Evolutionary conservation across 2,113 vertebrate genomes (phyloP).

Genomic region (Leuciscus idus): DNA sequence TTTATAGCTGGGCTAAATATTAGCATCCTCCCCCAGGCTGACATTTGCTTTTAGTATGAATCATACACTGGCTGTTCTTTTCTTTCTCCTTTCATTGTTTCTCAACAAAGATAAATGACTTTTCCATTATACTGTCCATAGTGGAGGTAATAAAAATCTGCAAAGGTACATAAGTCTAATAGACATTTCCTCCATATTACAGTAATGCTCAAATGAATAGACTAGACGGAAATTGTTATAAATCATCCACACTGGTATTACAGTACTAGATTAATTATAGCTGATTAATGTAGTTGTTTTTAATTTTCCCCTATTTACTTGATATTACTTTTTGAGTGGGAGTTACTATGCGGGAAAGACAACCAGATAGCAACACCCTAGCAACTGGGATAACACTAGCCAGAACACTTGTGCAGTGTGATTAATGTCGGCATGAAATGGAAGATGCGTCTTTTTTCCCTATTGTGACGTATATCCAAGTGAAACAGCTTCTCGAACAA

Average conservation of each 20-base stretch:
- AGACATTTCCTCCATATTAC: neutral
- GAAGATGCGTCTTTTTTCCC: too few species aligned
- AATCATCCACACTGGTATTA: neutral
- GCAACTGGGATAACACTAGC: neutral
- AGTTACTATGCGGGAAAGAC: neutral
- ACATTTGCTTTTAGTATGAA: slow-evolving; percentile 59
- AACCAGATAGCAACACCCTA: neutral
- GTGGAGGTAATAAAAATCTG: slow-evolving; percentile 5
- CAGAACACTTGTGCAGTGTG: neutral
- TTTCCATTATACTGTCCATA: neutral
- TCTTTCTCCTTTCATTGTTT: slow-evolving; percentile 40
- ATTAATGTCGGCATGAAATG: too few species aligned
- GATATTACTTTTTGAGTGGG: neutral
- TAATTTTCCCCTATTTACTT: neutral
- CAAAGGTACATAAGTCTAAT: neutral
- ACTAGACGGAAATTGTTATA: neutral
- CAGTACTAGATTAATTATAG: neutral
- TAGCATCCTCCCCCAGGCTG: slow-evolving; percentile 60
- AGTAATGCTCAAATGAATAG: neutral
- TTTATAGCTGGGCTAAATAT: slow-evolving; percentile 53
- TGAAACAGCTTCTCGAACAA: too few species aligned
- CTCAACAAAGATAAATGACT: slow-evolving; percentile 35
- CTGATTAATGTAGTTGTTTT: neutral
- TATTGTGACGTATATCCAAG: too few species aligned
- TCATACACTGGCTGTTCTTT: slow-evolving; percentile 54